Percentiles rank a stretch among this genome's conserved stretches.
phyloP scores from a whole-genome alignment of 2,113 vertebrate genomes.

The crab-eating macaque (Macaca fascicularis) region DNA sequence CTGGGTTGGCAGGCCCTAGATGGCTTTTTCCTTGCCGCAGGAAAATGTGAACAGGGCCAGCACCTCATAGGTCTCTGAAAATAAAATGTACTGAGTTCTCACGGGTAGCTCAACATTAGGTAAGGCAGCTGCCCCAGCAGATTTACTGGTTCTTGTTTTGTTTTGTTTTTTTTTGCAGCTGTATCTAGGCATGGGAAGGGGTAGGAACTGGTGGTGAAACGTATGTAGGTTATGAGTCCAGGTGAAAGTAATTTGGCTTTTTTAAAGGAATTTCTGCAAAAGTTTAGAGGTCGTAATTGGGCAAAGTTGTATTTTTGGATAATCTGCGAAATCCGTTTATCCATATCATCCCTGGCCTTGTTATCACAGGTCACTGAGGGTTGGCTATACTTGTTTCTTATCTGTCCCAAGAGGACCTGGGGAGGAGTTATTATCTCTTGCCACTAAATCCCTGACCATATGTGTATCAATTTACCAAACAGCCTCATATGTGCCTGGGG shows the following conservation, averaged over 20 bases:
- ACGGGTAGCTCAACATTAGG: background rate
- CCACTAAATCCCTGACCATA: constrained; percentile 48
- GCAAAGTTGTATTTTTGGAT: constrained; percentile 55
- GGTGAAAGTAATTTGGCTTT: constrained; percentile 50
- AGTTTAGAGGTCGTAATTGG: constrained; percentile 49
- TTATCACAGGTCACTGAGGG: constrained; percentile 57
- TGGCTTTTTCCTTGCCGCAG: background rate
- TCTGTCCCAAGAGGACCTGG: constrained; percentile 50
- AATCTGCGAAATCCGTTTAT: constrained; percentile 64
- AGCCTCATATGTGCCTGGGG: constrained; percentile 2
- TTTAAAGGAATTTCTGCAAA: constrained; percentile 52
- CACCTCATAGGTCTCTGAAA: background rate
- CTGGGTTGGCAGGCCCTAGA: background rate
- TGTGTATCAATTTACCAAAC: constrained; percentile 38
- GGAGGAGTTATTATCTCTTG: constrained; percentile 65
- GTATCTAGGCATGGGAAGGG: background rate
- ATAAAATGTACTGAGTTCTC: background rate
- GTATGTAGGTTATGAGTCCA: background rate
- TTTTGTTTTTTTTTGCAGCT: background rate
- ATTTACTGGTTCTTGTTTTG: background rate
- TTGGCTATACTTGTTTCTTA: constrained; percentile 51
- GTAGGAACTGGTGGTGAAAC: background rate
- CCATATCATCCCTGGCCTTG: constrained; percentile 55
- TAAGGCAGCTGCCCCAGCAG: background rate
- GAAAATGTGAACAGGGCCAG: background rate